Percentiles rank a stretch among this genome's conserved stretches.
phyloP scores from a whole-genome alignment of 2,797 vertebrate species.

The Pseudotriccus pelzelni region DNA sequence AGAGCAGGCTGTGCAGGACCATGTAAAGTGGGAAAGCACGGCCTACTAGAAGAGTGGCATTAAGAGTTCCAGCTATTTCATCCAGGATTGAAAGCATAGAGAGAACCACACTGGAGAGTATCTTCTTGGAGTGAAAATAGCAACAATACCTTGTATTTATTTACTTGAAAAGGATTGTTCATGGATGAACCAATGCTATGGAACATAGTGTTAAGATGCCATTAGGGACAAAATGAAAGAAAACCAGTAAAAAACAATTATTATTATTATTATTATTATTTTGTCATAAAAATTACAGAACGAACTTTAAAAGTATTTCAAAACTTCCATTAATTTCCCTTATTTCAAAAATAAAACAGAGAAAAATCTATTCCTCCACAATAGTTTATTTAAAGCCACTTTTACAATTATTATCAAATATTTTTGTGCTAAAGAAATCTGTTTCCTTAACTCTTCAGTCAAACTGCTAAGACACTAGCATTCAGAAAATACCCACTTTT shows the following conservation, averaged over 20 bases:
- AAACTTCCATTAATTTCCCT: background rate
- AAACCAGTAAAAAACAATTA: background rate
- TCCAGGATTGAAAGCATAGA: background rate
- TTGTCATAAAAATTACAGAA: background rate
- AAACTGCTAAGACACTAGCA: background rate
- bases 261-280: background rate
- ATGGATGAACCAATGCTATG: background rate
- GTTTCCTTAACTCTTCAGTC: background rate
- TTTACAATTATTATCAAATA: background rate
- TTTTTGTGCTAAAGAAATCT: background rate
- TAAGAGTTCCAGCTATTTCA: background rate
- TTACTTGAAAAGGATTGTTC: background rate
- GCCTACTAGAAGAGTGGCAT: accelerated
- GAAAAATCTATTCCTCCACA: background rate
- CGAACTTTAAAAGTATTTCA: background rate
- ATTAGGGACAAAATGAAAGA: background rate
- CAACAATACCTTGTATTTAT: background rate
- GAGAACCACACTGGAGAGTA: background rate
- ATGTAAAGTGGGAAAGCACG: background rate
- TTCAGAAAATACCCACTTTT: background rate
- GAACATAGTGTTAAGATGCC: background rate
- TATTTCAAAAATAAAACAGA: background rate
- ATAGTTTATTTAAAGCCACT: background rate
- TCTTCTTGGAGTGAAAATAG: background rate
- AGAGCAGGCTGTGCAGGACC: background rate